Base-by-base conservation (phyloP, 2,797 vertebrate species). In the Amblyopsis hoosieri region DNA sequence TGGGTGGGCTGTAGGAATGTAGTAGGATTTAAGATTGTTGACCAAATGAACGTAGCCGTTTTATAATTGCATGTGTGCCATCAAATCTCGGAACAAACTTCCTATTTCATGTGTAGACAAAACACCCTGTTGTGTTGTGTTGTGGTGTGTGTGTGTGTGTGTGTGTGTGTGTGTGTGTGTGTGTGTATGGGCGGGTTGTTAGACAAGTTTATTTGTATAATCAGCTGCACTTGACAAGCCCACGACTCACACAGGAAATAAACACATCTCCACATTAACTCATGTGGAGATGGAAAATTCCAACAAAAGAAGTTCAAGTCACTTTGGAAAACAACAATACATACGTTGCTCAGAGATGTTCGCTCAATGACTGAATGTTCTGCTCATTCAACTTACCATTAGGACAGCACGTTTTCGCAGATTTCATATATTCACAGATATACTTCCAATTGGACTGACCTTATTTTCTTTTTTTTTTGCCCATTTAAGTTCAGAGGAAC, bases 401-500 rank as follows among this genome's bases (percentile, higher is more conserved):
- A 42, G 8, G 37, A 42, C 2, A 9, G 37, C 37, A 42, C 37
- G 2, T 42, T 7, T 42, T 2, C 37, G 9, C 23, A 29, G 23
- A 4, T 29, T 29, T 29, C 23, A 29, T 4, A 42, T 9, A 42
- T 9, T 42, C 37, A 48, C 47, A 48, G 12, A 12, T 48, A 12
- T 12, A 48, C 4, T 48, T 29, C 45, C 15, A 9, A 1, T 33
- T 6, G n/a, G 7, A 63, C 45, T 55, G 51, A 31, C 3, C 3
- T 8, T 4, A 29, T 4, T 29, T 29, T 29, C 3, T 29, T 29
- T 29, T 29, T 29, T 29, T 17, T 57, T 17, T 52, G 10, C 13
- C 2, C 23, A 13, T 11, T 33, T 12, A 67, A 98, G 96, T 12
- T 74, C 82, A 1, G 92, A 93, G 45, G 94, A 90, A 67, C 81